Conservation (phyloP, 2,888 invertebrate genomes). For the Didymodactylos carnosus region DNA sequence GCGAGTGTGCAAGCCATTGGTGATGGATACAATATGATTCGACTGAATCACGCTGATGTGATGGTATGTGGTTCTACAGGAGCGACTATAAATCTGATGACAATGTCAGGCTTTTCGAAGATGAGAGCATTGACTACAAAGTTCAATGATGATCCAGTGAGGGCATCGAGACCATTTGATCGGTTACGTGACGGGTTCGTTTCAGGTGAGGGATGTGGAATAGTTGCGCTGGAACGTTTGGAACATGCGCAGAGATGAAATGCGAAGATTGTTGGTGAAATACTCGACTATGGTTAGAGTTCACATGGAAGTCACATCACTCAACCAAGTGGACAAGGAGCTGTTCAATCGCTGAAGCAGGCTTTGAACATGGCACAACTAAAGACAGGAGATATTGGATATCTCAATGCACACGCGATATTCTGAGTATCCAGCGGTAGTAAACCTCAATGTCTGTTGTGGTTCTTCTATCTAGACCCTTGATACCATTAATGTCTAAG, state of each 20-base stretch:
- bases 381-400: constrained; percentile 44
- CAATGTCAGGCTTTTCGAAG: constrained; percentile 69
- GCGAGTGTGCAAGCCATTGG: constrained; percentile 85
- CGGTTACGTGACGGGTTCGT: constrained; percentile 69
- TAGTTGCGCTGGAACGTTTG: constrained; percentile 67
- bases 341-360: constrained; percentile 34
- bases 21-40: constrained; percentile 48
- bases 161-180: constrained; percentile 81
- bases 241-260: constrained; percentile 58
- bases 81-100: constrained; percentile 64
- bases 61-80: constrained; percentile 89
- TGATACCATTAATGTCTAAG: no score
- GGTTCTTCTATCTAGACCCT: no score
- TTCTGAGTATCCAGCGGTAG: constrained; percentile 44
- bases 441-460: no score
- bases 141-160: constrained; percentile 55
- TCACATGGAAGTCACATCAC: constrained; percentile 86
- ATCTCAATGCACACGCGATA: constrained; percentile 90
- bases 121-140: constrained; percentile 67
- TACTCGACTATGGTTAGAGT: constrained; percentile 72
- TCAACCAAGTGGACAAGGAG: constrained; percentile 67
- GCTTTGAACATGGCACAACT: constrained; percentile 55
- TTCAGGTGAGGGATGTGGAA: constrained; percentile 79
- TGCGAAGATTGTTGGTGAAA: constrained; percentile 67
- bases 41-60: constrained; percentile 44